A percentile compares a stretch with the other conserved stretches of the same genome.
Conservation (phyloP, 1,140 invertebrate species). For the Lepidurus couesii region DNA sequence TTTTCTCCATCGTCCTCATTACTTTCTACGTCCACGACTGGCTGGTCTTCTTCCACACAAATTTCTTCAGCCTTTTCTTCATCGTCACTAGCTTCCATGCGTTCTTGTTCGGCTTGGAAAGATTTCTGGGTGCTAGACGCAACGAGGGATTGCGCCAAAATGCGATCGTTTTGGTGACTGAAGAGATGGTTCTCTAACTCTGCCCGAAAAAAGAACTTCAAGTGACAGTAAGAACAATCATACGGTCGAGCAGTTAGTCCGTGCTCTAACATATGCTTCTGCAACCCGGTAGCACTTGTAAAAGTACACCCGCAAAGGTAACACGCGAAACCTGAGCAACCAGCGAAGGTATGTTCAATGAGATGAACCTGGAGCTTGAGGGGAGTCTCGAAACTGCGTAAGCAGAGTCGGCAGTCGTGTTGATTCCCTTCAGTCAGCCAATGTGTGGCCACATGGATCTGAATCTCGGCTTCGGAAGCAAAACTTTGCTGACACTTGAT, state of each 20-base stretch:
- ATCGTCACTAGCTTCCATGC: conserved; percentile 40
- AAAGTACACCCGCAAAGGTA: conserved; percentile 84
- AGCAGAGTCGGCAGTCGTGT: conserved; percentile 68
- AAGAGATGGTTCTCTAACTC: conserved; percentile 81
- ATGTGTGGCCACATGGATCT: conserved; percentile 57
- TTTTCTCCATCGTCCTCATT: conserved; percentile 41
- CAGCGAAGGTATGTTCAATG: conserved; percentile 86
- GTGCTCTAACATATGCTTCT: conserved; percentile 77
- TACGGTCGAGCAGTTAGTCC: conserved; percentile 70
- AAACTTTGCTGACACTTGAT: conserved; percentile 67
- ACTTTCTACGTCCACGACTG: conserved; percentile 36
- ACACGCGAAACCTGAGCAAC: conserved; percentile 71
- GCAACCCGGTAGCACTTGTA: conserved; percentile 67
- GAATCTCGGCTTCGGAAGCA: conserved; percentile 59
- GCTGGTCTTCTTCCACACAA: conserved; percentile 40
- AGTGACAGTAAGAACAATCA: conserved; percentile 71
- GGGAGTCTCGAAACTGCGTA: conserved; percentile 60
- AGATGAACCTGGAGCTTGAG: conserved; percentile 80
- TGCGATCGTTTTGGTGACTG: conserved; percentile 44
- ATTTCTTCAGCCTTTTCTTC: conserved; percentile 37
- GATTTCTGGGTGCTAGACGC: conserved; percentile 34
- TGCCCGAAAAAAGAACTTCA: conserved; percentile 85
- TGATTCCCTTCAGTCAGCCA: conserved; percentile 51
- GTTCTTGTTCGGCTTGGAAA: conserved; percentile 39
- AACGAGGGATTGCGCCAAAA: not conserved